Percentiles rank a stretch among this genome's conserved stretches.
Evolutionary conservation across 2,113 vertebrate species (phyloP).

Genomic region (Caloenas nicobarica): DNA sequence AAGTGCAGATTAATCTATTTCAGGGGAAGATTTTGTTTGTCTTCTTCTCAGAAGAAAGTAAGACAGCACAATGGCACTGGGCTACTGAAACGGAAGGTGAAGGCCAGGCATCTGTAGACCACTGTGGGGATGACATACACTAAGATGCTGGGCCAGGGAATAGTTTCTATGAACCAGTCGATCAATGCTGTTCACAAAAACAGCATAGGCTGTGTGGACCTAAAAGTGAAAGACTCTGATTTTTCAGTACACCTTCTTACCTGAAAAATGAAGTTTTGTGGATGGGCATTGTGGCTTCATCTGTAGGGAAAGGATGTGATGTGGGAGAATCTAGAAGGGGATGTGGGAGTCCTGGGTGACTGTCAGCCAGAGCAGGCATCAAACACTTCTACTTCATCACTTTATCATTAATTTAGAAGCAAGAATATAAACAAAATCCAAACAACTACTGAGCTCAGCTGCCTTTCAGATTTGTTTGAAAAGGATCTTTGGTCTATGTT

Average conservation of each 20-base stretch:
- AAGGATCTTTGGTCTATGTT: neutral
- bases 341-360: neutral
- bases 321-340: neutral
- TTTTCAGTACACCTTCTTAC: neutral
- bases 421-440: neutral
- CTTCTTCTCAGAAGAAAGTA: neutral
- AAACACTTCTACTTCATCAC: neutral
- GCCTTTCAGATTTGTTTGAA: neutral
- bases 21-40: neutral
- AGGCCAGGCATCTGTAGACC: neutral
- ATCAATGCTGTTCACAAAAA: neutral
- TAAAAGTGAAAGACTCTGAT: neutral
- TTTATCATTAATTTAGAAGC: neutral
- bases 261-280: neutral
- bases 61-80: neutral
- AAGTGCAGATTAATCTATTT: neutral
- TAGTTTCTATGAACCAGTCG: neutral
- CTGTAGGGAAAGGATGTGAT: neutral
- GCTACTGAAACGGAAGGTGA: neutral
- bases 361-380: neutral
- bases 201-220: neutral
- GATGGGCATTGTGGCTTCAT: neutral
- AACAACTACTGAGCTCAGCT: neutral
- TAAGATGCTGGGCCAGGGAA: neutral
- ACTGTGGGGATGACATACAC: fast-evolving